A percentile compares a stretch with the other conserved stretches of the same genome.
These are phyloP conservation scores for Cancer borealis DNA, from an alignment of 2,888 invertebrate species.

Conservation along the genomic window DNA sequence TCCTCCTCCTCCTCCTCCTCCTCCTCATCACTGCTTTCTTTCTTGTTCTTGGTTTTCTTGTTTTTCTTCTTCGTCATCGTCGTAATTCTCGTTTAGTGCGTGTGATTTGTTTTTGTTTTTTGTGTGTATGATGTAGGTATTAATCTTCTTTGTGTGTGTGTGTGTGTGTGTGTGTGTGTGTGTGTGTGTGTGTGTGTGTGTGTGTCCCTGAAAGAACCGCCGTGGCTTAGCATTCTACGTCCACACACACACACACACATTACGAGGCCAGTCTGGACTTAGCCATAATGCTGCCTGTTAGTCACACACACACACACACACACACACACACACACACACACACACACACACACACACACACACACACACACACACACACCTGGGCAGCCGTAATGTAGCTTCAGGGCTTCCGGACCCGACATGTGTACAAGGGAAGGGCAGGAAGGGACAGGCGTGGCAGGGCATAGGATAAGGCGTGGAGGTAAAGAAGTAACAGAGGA, in stretches of 20 bases:
- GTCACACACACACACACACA: slow-evolving; percentile 52
- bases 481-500: background rate
- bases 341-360: slow-evolving; percentile 49
- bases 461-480: background rate
- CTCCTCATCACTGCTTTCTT: too few species aligned
- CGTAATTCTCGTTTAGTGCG: background rate
- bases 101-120: background rate
- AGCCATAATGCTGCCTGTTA: background rate
- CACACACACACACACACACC: slow-evolving; percentile 21
- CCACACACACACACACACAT: background rate
- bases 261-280: background rate
- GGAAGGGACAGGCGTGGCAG: background rate
- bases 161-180: slow-evolving; percentile 20
- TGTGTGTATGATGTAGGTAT: background rate
- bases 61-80: too few species aligned
- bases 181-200: slow-evolving; percentile 17
- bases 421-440: background rate
- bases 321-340: slow-evolving; percentile 53
- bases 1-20: too few species aligned
- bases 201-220: background rate
- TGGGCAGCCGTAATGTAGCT: background rate
- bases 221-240: background rate
- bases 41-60: too few species aligned
- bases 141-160: background rate
- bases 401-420: slow-evolving; percentile 2